A percentile compares a stretch with the other conserved stretches of the same genome.
These are phyloP conservation scores for Nothoprocta perdicaria DNA, from an alignment of 2,113 vertebrate species.

Conservation along the genomic window DNA sequence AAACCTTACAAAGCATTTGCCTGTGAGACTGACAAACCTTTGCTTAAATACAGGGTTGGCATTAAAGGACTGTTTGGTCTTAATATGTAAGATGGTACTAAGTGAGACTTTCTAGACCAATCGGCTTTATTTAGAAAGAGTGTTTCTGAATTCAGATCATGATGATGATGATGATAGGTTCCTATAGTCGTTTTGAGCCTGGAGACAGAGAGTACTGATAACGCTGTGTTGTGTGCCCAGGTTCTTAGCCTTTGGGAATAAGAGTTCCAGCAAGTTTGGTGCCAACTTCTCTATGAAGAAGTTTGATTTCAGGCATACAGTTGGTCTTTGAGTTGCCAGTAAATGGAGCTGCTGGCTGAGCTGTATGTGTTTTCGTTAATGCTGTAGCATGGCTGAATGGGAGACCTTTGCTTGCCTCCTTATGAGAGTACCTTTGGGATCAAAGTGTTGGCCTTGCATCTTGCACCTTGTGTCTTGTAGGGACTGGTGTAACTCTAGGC, in stretches of 20 bases:
- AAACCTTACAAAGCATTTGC: neutral
- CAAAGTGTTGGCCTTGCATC: neutral
- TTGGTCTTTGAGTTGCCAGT: neutral
- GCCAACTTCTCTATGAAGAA: neutral
- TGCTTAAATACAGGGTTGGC: neutral
- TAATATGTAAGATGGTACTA: fast-evolving
- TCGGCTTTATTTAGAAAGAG: neutral
- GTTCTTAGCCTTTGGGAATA: neutral
- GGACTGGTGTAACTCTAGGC: neutral
- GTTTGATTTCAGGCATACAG: neutral
- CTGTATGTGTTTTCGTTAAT: neutral
- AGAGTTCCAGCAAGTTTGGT: neutral
- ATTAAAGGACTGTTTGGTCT: neutral
- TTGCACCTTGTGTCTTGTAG: neutral
- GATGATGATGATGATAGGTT: neutral
- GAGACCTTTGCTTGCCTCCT: neutral
- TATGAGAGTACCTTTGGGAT: neutral
- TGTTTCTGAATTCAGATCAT: neutral
- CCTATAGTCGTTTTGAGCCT: neutral
- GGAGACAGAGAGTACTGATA: neutral
- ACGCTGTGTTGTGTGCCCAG: neutral
- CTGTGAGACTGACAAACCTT: fast-evolving
- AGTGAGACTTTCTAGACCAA: neutral
- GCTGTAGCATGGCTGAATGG: neutral
- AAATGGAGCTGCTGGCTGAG: neutral